Evolutionary conservation across 2,113 vertebrate species (phyloP).

Genomic region (Epinephelus fuscoguttatus): DNA sequence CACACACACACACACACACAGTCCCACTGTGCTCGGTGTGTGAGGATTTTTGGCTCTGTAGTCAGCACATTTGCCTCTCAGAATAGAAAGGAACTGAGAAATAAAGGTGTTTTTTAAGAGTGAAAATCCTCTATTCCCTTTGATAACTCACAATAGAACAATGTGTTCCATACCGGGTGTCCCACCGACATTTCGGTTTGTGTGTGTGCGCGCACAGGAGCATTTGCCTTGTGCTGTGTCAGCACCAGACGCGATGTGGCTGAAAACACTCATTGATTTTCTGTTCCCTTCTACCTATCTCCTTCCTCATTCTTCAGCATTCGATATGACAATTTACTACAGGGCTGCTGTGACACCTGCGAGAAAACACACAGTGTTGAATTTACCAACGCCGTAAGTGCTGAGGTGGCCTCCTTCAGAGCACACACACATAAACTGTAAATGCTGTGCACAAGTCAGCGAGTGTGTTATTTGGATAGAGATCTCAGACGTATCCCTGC

Average conservation of each 20-base stretch:
- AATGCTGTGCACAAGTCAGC: constrained; percentile 1
- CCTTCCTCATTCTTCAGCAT: constrained; percentile 55
- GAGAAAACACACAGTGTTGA: constrained; percentile 32
- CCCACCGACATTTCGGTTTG: constrained; percentile 18
- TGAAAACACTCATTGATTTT: constrained; percentile 76
- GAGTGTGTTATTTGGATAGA: constrained; percentile 33
- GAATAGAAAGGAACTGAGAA: constrained; percentile 3
- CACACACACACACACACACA: not conserved
- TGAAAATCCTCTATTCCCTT: constrained; percentile 16
- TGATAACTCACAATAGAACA: constrained; percentile 42
- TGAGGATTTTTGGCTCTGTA: constrained; percentile 16
- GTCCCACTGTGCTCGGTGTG: not conserved
- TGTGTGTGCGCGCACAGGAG: not conserved
- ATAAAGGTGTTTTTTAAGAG: not conserved
- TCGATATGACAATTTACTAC: constrained; percentile 55
- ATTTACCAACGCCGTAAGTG: constrained; percentile 31
- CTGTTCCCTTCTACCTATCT: constrained; percentile 54
- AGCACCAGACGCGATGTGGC: constrained; percentile 52
- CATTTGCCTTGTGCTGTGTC: constrained; percentile 45
- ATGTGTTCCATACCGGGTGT: constrained; percentile 38
- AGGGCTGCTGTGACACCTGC: constrained; percentile 30
- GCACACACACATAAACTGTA: constrained; percentile 8
- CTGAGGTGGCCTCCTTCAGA: constrained; percentile 31
- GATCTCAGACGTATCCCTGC: constrained; percentile 15
- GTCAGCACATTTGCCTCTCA: constrained; percentile 29